A percentile compares a stretch with the other conserved stretches of the same genome.
These are phyloP conservation scores for Pseudeuparius sepicola DNA, from an alignment of 2,888 invertebrate genomes.

Conservation along the genomic window DNA sequence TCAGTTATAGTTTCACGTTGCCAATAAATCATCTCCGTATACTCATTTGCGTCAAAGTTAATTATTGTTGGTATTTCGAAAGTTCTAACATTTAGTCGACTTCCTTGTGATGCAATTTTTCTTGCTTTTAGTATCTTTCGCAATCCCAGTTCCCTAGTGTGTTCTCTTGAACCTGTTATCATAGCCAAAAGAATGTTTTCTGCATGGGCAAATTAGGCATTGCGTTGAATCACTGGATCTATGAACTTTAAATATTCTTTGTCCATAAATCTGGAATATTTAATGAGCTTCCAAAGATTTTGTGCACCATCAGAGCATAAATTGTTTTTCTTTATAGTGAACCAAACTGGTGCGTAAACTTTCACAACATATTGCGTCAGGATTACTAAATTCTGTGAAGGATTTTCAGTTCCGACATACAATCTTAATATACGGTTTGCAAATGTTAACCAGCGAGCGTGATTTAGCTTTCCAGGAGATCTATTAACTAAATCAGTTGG, in stretches of 20 bases:
- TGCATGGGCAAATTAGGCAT: too few relatives aligned
- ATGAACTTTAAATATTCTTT: slow-evolving; percentile 2
- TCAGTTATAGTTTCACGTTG: slow-evolving; percentile 4
- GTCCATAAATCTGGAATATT: slow-evolving; percentile 7
- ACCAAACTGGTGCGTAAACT: too few relatives aligned
- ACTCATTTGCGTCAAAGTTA: slow-evolving; percentile 7
- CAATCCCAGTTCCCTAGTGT: slow-evolving; percentile 5
- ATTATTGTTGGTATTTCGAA: slow-evolving; percentile 2
- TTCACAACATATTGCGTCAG: slow-evolving; percentile 6
- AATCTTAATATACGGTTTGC: slow-evolving; percentile 7
- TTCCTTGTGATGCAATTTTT: slow-evolving; percentile 6
- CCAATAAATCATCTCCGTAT: slow-evolving; percentile 7
- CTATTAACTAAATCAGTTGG: not conserved
- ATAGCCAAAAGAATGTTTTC: slow-evolving; percentile 6
- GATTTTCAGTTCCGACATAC: slow-evolving; percentile 3
- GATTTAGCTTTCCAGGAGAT: not conserved
- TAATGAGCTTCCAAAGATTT: slow-evolving; percentile 9
- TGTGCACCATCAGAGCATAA: slow-evolving; percentile 6
- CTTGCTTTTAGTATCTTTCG: slow-evolving; percentile 7
- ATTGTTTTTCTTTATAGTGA: too few relatives aligned
- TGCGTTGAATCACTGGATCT: slow-evolving; percentile 5
- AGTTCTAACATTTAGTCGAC: slow-evolving; percentile 2
- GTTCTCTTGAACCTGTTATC: slow-evolving; percentile 5
- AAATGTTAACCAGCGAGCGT: slow-evolving; percentile 1
- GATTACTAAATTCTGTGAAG: slow-evolving; percentile 6